Base-by-base conservation (phyloP, 1,140 invertebrate genomes). In the Brachionus koreanus region DNA sequence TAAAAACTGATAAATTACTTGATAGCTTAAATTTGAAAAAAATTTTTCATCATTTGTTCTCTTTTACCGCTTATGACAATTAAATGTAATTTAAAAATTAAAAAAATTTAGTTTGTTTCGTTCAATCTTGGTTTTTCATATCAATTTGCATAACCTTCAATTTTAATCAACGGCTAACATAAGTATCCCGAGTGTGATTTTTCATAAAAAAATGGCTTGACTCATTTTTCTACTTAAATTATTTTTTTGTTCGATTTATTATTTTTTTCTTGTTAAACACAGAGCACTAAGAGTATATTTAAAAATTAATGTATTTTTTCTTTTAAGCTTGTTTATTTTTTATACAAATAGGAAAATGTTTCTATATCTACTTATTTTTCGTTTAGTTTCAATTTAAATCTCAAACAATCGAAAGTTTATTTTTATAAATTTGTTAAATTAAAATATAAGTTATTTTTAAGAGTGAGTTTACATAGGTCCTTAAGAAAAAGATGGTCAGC, bases 161-260 rank as follows among this genome's bases (percentile, higher is more conserved):
- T 65, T 65, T 57, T 57, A 57, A 65, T 65, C 63, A 29, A 33
- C n/a, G 63, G 33, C 63, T 65, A 65, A 65, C 25, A 65, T n/a
- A 65, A 13, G 63, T 65, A 65, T 65, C 63, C 63, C 63, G 63
- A 65, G 63, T 65, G 63, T 65, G 63, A 65, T 37, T 65, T 65
- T 65, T 33, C 25, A 37, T 33, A 35, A 37, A 35, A 37, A 65
- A 65, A 33, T 65, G 63, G 49, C 49, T 25, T 57, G 49, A 57
- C 49, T 57, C 49, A 57, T 57, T 57, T 57, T 57, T 57, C 49
- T 57, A 57, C 49, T 57, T 57, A 23, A 49, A 49, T 49, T 49
- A 57, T 57, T 57, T 57, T 52, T 57, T 57, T 57, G 49, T 57
- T 57, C 49, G 19, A n/a, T n/a, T n/a, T n/a, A n/a, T n/a, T 57